Evolutionary conservation across 2,797 vertebrate species (phyloP).

Genomic region (Semaprochilodus insignis): DNA sequence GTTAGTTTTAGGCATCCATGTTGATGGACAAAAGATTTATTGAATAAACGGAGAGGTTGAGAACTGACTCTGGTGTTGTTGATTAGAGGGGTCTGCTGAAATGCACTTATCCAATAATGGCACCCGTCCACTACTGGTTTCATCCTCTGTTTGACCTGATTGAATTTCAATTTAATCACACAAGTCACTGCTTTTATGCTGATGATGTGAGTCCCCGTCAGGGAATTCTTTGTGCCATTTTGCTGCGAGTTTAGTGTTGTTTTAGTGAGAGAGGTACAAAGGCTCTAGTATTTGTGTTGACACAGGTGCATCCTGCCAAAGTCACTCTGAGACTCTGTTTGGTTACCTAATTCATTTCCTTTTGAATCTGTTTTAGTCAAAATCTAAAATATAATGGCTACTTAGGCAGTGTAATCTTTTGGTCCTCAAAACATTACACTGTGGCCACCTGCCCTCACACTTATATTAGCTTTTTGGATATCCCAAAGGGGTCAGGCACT

Average conservation of each 20-base stretch:
- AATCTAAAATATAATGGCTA: background rate
- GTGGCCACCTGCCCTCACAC: too few relatives aligned
- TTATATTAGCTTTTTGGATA: too few relatives aligned
- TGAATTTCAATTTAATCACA: constrained; percentile 58
- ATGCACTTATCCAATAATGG: constrained; percentile 44
- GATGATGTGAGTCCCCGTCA: constrained; percentile 45
- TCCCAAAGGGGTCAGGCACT: too few relatives aligned
- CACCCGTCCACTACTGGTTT: constrained; percentile 13
- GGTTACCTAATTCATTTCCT: background rate
- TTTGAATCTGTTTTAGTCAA: background rate
- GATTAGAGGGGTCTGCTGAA: constrained; percentile 51
- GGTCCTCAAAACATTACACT: too few relatives aligned
- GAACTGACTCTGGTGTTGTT: constrained; percentile 56
- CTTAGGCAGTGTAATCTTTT: too few relatives aligned
- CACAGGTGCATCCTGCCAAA: background rate
- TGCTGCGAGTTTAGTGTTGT: background rate
- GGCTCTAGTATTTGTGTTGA: background rate
- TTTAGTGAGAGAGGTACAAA: background rate
- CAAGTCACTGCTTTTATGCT: constrained; percentile 48
- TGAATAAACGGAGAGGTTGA: constrained; percentile 68
- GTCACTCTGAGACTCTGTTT: background rate
- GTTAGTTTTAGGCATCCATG: constrained; percentile 63
- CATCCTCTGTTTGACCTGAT: constrained; percentile 42
- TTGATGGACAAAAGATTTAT: constrained; percentile 65
- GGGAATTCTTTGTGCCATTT: constrained; percentile 26